Percentiles rank a stretch among this genome's conserved stretches.
Conservation (phyloP, 1,140 invertebrate genomes). For the Hyposmocoma kahamanoa region DNA sequence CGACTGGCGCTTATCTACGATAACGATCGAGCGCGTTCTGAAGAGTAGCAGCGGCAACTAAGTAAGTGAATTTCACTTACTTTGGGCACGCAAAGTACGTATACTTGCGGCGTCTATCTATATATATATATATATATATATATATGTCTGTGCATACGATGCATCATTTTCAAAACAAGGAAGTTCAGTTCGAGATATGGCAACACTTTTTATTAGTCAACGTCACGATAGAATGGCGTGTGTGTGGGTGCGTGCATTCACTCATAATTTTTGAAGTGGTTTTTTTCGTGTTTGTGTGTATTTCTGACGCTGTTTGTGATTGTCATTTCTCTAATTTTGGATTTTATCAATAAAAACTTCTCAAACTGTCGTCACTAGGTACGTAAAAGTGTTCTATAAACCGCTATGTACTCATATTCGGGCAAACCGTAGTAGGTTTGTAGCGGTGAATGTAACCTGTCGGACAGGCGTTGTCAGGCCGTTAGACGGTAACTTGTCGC, state of each 20-base stretch:
- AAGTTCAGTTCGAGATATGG: too few species aligned
- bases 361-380: constrained; percentile 64
- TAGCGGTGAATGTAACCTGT: constrained; percentile 36
- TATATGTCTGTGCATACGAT: too few species aligned
- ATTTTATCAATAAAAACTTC: constrained; percentile 67
- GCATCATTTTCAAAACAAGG: too few species aligned
- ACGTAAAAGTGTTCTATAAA: constrained; percentile 34
- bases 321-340: constrained; percentile 62
- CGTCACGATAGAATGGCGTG: constrained; percentile 20
- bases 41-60: too few species aligned
- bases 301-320: constrained; percentile 65
- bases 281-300: constrained; percentile 62
- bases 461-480: constrained; percentile 55
- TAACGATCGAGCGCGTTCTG: too few species aligned
- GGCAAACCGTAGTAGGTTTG: constrained; percentile 5
- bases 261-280: constrained; percentile 43
- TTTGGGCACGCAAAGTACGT: too few species aligned
- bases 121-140: too few species aligned
- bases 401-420: constrained; percentile 6
- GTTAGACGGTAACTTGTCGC: constrained; percentile 5
- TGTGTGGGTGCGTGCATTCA: constrained; percentile 53
- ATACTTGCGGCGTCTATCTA: too few species aligned
- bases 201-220: too few species aligned
- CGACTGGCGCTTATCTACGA: too few species aligned
- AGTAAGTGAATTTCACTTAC: too few species aligned